Percentiles rank a stretch among this genome's conserved stretches.
phyloP scores from a whole-genome alignment of 2,113 vertebrate genomes.

The Dipodomys ordii region DNA sequence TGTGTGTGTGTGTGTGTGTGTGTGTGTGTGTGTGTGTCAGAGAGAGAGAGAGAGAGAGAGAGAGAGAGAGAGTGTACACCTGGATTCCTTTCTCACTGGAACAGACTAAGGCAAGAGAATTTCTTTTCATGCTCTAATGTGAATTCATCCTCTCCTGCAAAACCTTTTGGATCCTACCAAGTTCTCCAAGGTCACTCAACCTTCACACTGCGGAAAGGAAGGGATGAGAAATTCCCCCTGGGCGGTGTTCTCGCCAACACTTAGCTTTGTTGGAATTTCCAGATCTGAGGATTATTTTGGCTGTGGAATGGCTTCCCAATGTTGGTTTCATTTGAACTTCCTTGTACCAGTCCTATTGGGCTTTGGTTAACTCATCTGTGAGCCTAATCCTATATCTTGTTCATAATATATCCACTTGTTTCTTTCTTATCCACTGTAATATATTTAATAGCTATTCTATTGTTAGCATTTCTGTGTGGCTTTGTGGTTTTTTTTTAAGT shows the following conservation, averaged over 20 bases:
- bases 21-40: too few relatives aligned
- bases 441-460: not conserved
- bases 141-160: not conserved
- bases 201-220: not conserved
- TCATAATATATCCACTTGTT: not conserved
- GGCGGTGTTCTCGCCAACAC: not conserved
- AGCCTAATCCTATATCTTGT: not conserved
- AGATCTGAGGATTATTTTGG: not conserved
- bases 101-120: not conserved
- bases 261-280: not conserved
- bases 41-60: too few relatives aligned
- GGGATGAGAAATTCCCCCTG: not conserved
- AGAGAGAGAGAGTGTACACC: too few relatives aligned
- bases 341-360: not conserved
- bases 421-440: not conserved
- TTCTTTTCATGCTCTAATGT: not conserved
- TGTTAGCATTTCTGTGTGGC: not conserved
- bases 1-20: too few relatives aligned
- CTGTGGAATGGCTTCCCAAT: not conserved
- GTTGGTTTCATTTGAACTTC: not conserved
- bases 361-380: not conserved
- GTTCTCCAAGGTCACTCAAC: not conserved
- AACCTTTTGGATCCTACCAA: not conserved
- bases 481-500: not conserved
- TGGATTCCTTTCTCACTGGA: too few relatives aligned